These are phyloP conservation scores for Cephus cinctus DNA, from an alignment of 1,140 invertebrate genomes.

Conservation along the genomic window DNA sequence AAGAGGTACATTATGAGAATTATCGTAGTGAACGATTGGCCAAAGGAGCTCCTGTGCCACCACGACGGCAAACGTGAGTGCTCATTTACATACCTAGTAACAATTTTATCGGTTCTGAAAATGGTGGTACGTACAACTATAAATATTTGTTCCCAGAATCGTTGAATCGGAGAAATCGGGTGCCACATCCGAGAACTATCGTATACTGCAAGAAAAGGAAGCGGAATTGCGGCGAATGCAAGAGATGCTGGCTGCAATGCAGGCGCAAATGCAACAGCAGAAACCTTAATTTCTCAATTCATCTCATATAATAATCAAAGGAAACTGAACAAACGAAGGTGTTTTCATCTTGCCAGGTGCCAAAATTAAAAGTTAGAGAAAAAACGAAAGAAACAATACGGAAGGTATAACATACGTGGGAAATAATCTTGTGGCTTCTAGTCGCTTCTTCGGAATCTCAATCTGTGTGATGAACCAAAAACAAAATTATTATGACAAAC, in stretches of 20 bases:
- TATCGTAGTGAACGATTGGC: conserved; percentile 86
- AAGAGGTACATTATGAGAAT: conserved; percentile 96
- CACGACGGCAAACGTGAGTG: conserved; percentile 68
- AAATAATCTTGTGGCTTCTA: no score
- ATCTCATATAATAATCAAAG: conserved; percentile 9
- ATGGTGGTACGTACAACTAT: not conserved
- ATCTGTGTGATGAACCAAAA: no score
- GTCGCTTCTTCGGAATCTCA: no score
- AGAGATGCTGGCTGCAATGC: conserved; percentile 93
- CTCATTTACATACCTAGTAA: not conserved
- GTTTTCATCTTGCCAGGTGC: conserved; percentile 41
- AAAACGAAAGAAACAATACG: conserved; percentile 10
- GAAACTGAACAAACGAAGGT: conserved; percentile 10
- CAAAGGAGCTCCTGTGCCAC: conserved; percentile 72
- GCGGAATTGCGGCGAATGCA: conserved; percentile 90
- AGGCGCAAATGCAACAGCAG: conserved; percentile 82
- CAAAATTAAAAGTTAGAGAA: conserved; percentile 38
- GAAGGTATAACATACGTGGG: no score
- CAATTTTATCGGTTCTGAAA: not conserved
- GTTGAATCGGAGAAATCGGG: conserved; percentile 48
- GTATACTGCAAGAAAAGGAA: conserved; percentile 86
- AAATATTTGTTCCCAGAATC: conserved; percentile 27
- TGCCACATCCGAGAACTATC: conserved; percentile 71
- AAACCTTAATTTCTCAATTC: conserved; percentile 50
- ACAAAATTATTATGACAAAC: no score